Conservation (phyloP, 2,797 vertebrate species). For the Garrulus glandarius region DNA sequence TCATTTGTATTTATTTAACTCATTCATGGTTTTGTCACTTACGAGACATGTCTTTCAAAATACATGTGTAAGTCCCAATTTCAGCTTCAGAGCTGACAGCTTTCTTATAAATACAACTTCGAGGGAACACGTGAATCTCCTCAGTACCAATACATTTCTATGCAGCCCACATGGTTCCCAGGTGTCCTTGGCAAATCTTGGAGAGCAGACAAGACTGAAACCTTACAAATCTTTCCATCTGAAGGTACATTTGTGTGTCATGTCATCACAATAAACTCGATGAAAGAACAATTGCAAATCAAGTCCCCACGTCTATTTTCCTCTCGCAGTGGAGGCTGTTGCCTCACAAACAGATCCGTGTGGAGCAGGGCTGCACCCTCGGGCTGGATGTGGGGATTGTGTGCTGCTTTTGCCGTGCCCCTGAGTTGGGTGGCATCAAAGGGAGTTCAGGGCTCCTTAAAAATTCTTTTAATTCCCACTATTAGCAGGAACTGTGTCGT, state of each 20-base stretch:
- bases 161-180: constrained; percentile 39
- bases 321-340: neutral
- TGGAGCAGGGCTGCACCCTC: neutral
- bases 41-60: constrained; percentile 66
- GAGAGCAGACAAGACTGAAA: constrained; percentile 9
- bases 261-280: constrained; percentile 28
- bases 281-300: constrained; percentile 58
- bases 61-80: constrained; percentile 65
- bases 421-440: neutral
- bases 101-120: constrained; percentile 64
- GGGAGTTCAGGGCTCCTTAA: neutral
- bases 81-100: constrained; percentile 59
- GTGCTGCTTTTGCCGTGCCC: neutral
- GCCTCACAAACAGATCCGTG: neutral
- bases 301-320: constrained; percentile 46
- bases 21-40: constrained; percentile 70
- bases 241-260: constrained; percentile 21
- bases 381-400: neutral
- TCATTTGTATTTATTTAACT: constrained; percentile 68
- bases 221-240: neutral
- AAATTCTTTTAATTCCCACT: neutral
- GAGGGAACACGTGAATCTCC: constrained; percentile 55
- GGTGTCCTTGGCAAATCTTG: constrained; percentile 41
- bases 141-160: constrained; percentile 40
- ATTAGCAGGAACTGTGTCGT: constrained; percentile 15